These are phyloP conservation scores for Alfaro cultratus DNA, from an alignment of 2,797 vertebrate genomes.

Conservation along the genomic window DNA sequence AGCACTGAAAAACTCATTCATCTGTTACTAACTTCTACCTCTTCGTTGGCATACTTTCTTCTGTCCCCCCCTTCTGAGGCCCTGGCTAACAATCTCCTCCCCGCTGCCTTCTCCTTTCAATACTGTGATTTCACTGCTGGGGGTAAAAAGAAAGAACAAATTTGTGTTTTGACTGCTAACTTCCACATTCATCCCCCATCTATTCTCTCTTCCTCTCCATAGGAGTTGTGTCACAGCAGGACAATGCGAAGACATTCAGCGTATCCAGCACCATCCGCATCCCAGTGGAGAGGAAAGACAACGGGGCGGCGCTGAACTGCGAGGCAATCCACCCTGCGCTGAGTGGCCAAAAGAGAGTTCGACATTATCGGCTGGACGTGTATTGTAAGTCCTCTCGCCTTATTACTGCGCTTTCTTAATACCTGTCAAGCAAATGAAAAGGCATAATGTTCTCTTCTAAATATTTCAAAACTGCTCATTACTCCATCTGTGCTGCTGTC, in stretches of 20 bases:
- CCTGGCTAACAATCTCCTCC: constrained; percentile 21
- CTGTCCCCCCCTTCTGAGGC: constrained; percentile 18
- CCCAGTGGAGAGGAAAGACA: constrained; percentile 88
- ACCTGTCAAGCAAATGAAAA: constrained; percentile 38
- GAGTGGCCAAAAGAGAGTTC: constrained; percentile 84
- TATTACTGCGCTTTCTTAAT: background rate
- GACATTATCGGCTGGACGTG: constrained; percentile 90
- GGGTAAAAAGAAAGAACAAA: background rate
- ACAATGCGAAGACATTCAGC: constrained; percentile 87
- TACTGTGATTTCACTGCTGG: constrained; percentile 39
- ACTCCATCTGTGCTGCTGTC: constrained; percentile 48
- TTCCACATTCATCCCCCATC: constrained; percentile 11
- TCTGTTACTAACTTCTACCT: constrained; percentile 39
- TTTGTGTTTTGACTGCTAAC: constrained; percentile 36
- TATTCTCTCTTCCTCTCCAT: constrained; percentile 16
- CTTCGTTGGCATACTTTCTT: constrained; percentile 26
- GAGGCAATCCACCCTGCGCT: constrained; percentile 87
- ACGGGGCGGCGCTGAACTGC: constrained; percentile 87
- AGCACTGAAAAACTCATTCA: constrained; percentile 46
- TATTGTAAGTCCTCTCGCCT: constrained; percentile 84
- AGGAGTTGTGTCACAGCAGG: constrained; percentile 89
- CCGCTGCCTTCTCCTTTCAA: background rate
- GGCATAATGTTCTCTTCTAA: constrained; percentile 28
- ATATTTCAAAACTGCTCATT: constrained; percentile 43
- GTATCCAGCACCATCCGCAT: constrained; percentile 87